phyloP scores from a whole-genome alignment of 2,888 invertebrate species.

The Rhodophaea formosa region DNA sequence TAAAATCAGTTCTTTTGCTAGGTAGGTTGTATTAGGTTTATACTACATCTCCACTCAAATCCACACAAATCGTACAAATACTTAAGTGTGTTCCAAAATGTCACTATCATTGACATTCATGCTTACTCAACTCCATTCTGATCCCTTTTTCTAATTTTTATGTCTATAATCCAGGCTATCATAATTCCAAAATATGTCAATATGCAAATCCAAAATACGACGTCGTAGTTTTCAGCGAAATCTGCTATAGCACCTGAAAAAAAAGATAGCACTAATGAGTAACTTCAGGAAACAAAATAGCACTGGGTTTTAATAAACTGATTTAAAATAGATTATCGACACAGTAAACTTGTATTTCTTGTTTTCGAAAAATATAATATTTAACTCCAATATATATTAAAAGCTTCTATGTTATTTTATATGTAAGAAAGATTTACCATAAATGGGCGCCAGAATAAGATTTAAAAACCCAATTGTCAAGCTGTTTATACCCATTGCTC shows the following conservation, averaged over 20 bases:
- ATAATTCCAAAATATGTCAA: not conserved
- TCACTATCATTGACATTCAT: not conserved
- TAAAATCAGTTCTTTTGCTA: too few relatives aligned
- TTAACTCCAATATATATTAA: too few relatives aligned
- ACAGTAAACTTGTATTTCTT: too few relatives aligned
- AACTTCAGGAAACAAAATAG: too few relatives aligned
- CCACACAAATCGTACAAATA: too few relatives aligned
- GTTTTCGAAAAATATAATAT: too few relatives aligned
- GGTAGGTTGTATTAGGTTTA: too few relatives aligned
- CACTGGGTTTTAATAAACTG: too few relatives aligned
- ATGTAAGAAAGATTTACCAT: constrained; percentile 70
- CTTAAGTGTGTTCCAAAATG: too few relatives aligned
- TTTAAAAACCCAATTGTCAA: constrained; percentile 75
- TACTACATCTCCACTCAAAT: too few relatives aligned
- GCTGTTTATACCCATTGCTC: constrained; percentile 82
- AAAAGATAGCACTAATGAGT: not conserved
- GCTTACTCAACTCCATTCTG: not conserved
- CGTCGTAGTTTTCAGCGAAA: constrained; percentile 15
- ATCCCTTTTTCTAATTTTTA: not conserved
- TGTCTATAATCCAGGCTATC: constrained; percentile 11
- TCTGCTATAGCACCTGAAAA: constrained; percentile 17
- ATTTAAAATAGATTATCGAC: too few relatives aligned
- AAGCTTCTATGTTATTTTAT: too few relatives aligned
- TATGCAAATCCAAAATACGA: not conserved
- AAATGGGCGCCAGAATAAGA: constrained; percentile 75